Evolutionary conservation across 2,797 vertebrate genomes (phyloP), one percentile per base, ranked within the genome.

Genomic region (Lacerta bilineata): DNA sequence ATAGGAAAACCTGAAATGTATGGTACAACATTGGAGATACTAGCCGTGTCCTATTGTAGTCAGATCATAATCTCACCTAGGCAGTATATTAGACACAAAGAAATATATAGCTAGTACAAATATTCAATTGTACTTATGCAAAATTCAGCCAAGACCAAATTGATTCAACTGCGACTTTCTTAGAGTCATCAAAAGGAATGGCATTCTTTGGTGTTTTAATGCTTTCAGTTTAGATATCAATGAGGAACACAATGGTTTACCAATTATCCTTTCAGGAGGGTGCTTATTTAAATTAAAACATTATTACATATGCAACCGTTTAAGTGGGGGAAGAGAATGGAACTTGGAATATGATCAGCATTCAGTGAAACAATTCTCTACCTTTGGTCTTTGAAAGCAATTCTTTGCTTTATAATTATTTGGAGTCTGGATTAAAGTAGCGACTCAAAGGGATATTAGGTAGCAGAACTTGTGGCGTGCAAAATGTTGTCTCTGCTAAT

Each of bases 361-460:
- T 76, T 83, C 83, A 94, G 84, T 87, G 85, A 95, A 95, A 95
- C 93, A 94, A 91, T 96, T 96, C 95, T 92, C 88, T 95, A 75
- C 93, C 87, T 66, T 78, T 90, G 80, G 77, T 69, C 94, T 94
- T 55, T 94, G 92, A 95, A 96, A 95, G 96, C 91, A 95, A 88
- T 80, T 93, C 18, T 95, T 89, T 95, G 87, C 64, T 94, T 95
- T 95, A 96, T 93, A 95, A 88, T 86, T 92, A 94, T 95, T 94
- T 93, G 92, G 93, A 95, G 94, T 85, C 46, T 92, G 93, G 94
- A 96, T 90, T 91, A 87, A 94, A 94, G 69, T 39, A 91, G 94
- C 93, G 69, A 82, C 46, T 75, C 89, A 91, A 94, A 94, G 95
- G 95, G 7, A 83, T 84, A 89, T 93, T 95, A 92, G 93, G 55